Evolutionary conservation across 1,140 invertebrate species (phyloP), one percentile per base, ranked within the genome.

Genomic region (Chlorops oryzae): DNA sequence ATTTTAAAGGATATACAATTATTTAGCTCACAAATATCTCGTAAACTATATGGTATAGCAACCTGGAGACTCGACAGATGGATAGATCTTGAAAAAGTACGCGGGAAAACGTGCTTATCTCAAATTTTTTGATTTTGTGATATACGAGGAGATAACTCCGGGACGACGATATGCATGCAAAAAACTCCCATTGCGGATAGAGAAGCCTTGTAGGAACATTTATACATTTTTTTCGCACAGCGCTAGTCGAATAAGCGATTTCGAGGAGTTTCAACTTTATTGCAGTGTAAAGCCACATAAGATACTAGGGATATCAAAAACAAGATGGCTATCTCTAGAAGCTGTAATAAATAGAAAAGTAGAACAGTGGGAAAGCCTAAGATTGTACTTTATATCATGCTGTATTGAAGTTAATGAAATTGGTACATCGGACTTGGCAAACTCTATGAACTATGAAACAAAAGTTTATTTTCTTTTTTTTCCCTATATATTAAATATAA

Each of bases 221-320:
- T 57, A 60, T 42, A 55, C 32, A 25, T 64, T 52, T 50, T 46
- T 64, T n/a, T 17, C 50, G 47, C 27, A 58, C 27, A 46, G 46
- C 34, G 32, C 24, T 20, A 53, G 43, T 32, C 3, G 51, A 34
- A 44, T 47, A 22, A 13, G 7, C 5, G 46, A 56, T 13, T 55
- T 59, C n/a, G 25, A 38, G 46, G 40, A 59, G 39, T 61, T 61
- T 47, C 59, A 61, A 51, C 28, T 49, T 13, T 61, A 57, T 40
- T 18, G 50, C 7, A 17, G 56, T 20, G 35, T 54, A 18, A 56
- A 64, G 32, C 52, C 52, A 9, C 52, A 55, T 15, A 59, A 63
- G 53, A 44, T 64, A 35, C 57, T 15, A 24, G 47, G 52, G 17
- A 54, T 50, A 10, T 55, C 52, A 2, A 50, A 57, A 53, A 65